phyloP scores from a whole-genome alignment of 2,113 vertebrate genomes.

The Dryoscopus gambensis region DNA sequence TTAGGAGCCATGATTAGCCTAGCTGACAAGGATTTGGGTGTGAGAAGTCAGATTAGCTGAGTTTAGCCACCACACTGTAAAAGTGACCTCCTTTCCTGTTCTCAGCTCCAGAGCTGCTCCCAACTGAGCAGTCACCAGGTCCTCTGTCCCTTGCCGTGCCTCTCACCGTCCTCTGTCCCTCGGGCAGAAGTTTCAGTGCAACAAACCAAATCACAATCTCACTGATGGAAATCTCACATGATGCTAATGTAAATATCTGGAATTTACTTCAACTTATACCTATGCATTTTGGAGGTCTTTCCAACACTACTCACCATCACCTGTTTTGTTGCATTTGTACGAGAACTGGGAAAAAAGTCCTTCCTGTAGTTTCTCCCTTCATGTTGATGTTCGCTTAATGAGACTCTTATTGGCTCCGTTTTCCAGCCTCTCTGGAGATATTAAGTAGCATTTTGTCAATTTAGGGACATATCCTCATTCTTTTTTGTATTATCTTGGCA shows the following conservation, averaged over 20 bases:
- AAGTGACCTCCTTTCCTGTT: neutral
- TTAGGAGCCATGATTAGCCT: neutral
- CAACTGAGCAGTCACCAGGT: neutral
- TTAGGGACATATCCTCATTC: neutral
- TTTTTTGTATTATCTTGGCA: neutral
- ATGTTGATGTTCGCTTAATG: neutral
- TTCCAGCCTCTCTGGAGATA: neutral
- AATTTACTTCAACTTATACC: neutral
- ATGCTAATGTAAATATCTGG: neutral
- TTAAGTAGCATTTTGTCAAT: neutral
- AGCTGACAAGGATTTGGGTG: neutral
- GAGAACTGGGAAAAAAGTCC: neutral
- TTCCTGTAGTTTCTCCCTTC: neutral
- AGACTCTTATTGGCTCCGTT: neutral
- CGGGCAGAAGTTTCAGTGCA: neutral
- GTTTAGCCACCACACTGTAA: neutral
- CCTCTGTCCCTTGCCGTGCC: too few species aligned
- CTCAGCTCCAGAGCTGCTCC: neutral
- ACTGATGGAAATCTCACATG: neutral
- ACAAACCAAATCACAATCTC: neutral
- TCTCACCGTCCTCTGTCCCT: neutral
- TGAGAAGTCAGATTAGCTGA: neutral
- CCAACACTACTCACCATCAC: neutral
- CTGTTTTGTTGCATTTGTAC: neutral
- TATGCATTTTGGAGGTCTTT: neutral